phyloP scores from a whole-genome alignment of 1,140 invertebrate species.

The Brachionus rotundiformis region DNA sequence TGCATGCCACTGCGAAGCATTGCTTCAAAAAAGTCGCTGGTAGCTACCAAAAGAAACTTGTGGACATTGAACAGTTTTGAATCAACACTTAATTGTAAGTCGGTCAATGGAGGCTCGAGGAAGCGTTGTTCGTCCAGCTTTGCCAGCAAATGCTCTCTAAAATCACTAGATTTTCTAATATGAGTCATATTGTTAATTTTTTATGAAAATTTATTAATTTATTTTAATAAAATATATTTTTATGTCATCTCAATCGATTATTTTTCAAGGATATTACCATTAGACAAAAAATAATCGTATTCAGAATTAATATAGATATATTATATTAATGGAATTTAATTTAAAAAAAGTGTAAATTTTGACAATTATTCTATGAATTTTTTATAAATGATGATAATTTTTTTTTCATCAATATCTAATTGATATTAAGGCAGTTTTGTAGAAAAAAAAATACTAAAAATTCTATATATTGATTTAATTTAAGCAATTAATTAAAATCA shows the following conservation, averaged over 20 bases:
- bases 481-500: too few species aligned
- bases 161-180: not conserved
- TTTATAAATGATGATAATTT: too few species aligned
- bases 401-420: too few species aligned
- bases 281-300: too few species aligned
- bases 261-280: not conserved
- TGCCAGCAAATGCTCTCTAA: not conserved
- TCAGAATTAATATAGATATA: too few species aligned
- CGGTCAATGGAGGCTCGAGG: not conserved
- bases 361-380: too few species aligned
- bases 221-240: not conserved
- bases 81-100: constrained; percentile 7
- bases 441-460: too few species aligned
- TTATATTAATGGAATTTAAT: too few species aligned
- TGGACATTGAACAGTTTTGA: constrained; percentile 32
- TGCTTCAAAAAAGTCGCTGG: constrained; percentile 41
- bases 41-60: constrained; percentile 37
- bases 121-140: constrained; percentile 44
- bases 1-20: constrained; percentile 47
- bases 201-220: not conserved
- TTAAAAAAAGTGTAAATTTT: too few species aligned
- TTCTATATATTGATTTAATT: too few species aligned
- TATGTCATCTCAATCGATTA: not conserved
- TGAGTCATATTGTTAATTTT: not conserved
- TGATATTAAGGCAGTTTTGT: too few species aligned